Evolutionary conservation across 30 jellyfish, hydroid and myxozoan genomes (phyloP), one percentile per base, ranked within the genome.

Genomic region (Pelagia noctiluca): DNA sequence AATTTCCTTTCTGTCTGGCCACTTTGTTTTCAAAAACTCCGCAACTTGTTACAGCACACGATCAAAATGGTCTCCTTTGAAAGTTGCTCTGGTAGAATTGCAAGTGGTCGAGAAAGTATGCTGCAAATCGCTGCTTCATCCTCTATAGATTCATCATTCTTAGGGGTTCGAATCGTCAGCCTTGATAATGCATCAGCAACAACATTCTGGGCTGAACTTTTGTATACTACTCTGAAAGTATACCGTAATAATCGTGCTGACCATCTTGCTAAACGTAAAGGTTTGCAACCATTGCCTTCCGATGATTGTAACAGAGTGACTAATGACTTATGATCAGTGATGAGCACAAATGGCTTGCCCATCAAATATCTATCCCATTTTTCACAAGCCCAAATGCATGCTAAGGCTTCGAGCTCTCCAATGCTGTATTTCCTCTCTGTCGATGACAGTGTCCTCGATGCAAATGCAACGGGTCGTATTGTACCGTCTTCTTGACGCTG

Each of bases 401-500:
- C 81, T 32, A 68, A 68, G 24, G 81, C 81, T 68, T 68, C 81
- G 3, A 68, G 30, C 81, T 68, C n/a, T n/a, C n/a, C n/a, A n/a
- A 32, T 68, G 62, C 81, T 32, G 26, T 68, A 68, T 23, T 68
- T 68, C 36, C 81, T 32, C 64, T 68, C 81, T n/a, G n/a, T 19
- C 31, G 7, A 5, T 11, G 81, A 68, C 48, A n/a, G n/a, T n/a
- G n/a, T n/a, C n/a, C n/a, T n/a, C n/a, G n/a, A n/a, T n/a, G n/a
- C n/a, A 68, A 68, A 68, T 68, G 21, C 81, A 68, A 68, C 67
- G 34, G 81, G 81, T 38, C 30, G 0, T 12, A 49, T 38, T 71
- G 84, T 71, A 71, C 84, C 84, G 47, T 38, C 84, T 35, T 71
- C 84, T 71, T 71, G 84, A 38, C 70, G 68, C 68, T 71, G 72